Conservation (phyloP, 2,888 invertebrate species). For the Melinaea marsaeus region DNA sequence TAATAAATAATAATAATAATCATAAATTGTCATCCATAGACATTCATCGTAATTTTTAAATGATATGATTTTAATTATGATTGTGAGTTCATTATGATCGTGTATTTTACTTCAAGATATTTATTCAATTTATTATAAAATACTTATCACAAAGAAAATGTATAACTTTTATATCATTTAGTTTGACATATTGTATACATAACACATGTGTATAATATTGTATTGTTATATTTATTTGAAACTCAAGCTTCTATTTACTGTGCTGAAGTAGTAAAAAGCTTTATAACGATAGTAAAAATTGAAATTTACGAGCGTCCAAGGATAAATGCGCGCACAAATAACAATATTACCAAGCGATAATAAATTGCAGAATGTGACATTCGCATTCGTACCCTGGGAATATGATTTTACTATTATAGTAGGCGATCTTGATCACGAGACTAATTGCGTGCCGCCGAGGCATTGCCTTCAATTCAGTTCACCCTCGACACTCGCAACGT, state of each 20-base stretch:
- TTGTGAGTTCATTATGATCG: no score
- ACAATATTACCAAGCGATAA: slow-evolving; percentile 13
- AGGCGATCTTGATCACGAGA: slow-evolving; percentile 55
- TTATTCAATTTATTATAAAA: no score
- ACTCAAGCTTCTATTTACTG: slow-evolving; percentile 1
- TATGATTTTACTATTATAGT: slow-evolving; percentile 44
- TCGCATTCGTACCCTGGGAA: slow-evolving; percentile 16
- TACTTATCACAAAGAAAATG: no score
- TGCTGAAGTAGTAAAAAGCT: slow-evolving; percentile 8
- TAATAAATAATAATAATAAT: no score
- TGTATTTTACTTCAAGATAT: no score
- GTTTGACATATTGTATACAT: neutral
- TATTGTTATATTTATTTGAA: neutral
- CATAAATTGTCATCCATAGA: no score
- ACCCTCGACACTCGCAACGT: no score
- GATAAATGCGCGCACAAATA: slow-evolving; percentile 18
- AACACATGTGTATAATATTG: slow-evolving; percentile 1
- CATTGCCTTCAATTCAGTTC: slow-evolving; percentile 41
- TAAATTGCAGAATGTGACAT: slow-evolving; percentile 16
- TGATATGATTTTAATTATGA: no score
- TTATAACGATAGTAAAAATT: slow-evolving; percentile 6
- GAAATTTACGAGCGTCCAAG: slow-evolving; percentile 6
- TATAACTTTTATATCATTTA: no score
- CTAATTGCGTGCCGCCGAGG: slow-evolving; percentile 50
- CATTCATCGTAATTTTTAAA: no score